phyloP scores from a whole-genome alignment of 2,888 invertebrate species.

The Smittia sp. region DNA sequence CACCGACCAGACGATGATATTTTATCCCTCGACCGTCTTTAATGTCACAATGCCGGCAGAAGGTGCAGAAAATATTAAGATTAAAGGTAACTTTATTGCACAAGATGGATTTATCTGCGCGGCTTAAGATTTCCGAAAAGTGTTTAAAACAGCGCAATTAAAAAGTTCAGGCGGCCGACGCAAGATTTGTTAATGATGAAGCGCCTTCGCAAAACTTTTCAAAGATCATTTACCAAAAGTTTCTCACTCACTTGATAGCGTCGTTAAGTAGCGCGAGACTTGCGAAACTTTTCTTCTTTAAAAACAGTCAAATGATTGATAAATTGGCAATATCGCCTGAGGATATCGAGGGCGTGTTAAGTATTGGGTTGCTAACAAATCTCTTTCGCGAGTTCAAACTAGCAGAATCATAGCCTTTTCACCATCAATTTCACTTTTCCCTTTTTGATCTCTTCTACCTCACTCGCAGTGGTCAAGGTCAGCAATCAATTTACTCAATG shows the following conservation, averaged over 20 bases:
- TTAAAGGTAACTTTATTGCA: too few relatives aligned
- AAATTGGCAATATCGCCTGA: constrained; percentile 33
- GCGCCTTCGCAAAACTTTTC: constrained; percentile 19
- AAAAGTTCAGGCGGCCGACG: too few relatives aligned
- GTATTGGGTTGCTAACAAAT: background rate
- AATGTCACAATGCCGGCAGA: background rate
- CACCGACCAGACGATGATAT: background rate
- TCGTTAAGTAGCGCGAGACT: background rate
- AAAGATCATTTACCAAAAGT: background rate
- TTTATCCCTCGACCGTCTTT: constrained; percentile 1
- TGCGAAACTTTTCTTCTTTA: background rate
- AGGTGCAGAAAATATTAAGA: too few relatives aligned
- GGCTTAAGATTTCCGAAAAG: too few relatives aligned
- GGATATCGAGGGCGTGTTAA: background rate
- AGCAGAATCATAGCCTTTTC: background rate
- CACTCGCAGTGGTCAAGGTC: constrained; percentile 15
- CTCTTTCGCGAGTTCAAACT: constrained; percentile 9
- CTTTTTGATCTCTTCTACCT: background rate
- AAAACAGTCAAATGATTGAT: constrained; percentile 17
- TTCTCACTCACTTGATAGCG: background rate
- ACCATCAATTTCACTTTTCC: constrained; percentile 30
- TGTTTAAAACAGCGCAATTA: too few relatives aligned
- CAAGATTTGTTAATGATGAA: constrained; percentile 5
- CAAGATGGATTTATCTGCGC: too few relatives aligned
- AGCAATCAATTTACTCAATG: background rate